phyloP scores from a whole-genome alignment of 1,140 invertebrate genomes.

The Aphelenchoides fujianensis region DNA sequence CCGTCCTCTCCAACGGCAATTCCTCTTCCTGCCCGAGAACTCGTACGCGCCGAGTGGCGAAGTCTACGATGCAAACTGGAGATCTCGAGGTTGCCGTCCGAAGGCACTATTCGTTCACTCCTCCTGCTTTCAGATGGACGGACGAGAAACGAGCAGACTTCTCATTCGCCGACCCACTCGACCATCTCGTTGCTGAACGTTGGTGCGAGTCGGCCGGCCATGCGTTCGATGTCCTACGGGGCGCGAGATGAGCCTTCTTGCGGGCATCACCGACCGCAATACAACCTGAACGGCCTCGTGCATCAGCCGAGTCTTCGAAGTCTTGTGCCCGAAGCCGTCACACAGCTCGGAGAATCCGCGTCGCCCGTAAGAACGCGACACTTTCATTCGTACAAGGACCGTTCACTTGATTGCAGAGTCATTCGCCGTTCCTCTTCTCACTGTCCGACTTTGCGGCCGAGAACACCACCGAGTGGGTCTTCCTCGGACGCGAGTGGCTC shows the following conservation, averaged over 20 bases:
- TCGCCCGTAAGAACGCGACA: too few relatives aligned
- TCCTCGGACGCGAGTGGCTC: constrained; percentile 46
- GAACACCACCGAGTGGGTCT: constrained; percentile 14
- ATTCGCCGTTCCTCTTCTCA: constrained; percentile 4
- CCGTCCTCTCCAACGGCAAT: constrained; percentile 23
- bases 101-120: neutral
- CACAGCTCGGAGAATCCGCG: neutral
- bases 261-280: constrained; percentile 16
- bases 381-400: too few relatives aligned
- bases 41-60: constrained; percentile 25
- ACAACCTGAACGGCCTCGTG: constrained; percentile 37
- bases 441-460: constrained; percentile 18
- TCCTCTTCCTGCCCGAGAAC: constrained; percentile 30
- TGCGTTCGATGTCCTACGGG: constrained; percentile 33
- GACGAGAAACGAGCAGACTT: neutral
- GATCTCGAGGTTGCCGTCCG: constrained; percentile 3
- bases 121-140: constrained; percentile 22
- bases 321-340: constrained; percentile 12
- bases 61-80: constrained; percentile 32
- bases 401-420: neutral
- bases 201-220: constrained; percentile 24
- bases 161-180: constrained; percentile 31
- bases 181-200: constrained; percentile 35
- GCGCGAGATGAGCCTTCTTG: constrained; percentile 25
- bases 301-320: constrained; percentile 33